Conservation (phyloP, 2,888 invertebrate species). For the Thymelicus acteon region DNA sequence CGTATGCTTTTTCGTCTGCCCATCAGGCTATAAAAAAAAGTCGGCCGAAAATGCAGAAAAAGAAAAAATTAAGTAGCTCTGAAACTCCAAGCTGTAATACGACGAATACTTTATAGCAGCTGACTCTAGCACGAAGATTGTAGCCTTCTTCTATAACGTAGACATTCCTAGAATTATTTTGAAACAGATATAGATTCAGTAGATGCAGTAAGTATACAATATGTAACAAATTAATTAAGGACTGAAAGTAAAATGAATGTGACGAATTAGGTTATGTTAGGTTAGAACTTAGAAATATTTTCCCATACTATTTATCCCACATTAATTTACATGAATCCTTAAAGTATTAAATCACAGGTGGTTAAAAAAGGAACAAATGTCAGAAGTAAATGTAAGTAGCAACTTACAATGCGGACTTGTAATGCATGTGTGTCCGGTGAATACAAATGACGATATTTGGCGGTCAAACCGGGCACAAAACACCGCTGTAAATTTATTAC, state of each 20-base stretch:
- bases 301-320: conserved; percentile 13
- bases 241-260: not conserved
- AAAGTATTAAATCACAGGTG: conserved; percentile 16
- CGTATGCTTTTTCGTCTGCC: no score
- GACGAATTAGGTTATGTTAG: conserved; percentile 8
- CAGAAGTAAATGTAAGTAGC: conserved; percentile 55
- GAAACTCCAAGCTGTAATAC: no score
- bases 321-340: conserved; percentile 13
- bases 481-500: conserved; percentile 65
- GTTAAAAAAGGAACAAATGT: conserved; percentile 42
- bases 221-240: not conserved
- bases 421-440: conserved; percentile 50
- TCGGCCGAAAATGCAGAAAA: no score
- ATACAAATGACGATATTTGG: conserved; percentile 76
- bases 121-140: no score
- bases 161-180: no score
- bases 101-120: no score
- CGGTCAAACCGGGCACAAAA: conserved; percentile 63
- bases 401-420: conserved; percentile 55
- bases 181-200: no score
- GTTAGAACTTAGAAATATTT: conserved; percentile 30
- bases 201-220: no score
- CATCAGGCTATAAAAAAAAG: no score
- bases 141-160: no score
- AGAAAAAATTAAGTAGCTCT: no score